These are phyloP conservation scores for Onthophagus sagittarius DNA, from an alignment of 2,888 invertebrate species.

Conservation along the genomic window DNA sequence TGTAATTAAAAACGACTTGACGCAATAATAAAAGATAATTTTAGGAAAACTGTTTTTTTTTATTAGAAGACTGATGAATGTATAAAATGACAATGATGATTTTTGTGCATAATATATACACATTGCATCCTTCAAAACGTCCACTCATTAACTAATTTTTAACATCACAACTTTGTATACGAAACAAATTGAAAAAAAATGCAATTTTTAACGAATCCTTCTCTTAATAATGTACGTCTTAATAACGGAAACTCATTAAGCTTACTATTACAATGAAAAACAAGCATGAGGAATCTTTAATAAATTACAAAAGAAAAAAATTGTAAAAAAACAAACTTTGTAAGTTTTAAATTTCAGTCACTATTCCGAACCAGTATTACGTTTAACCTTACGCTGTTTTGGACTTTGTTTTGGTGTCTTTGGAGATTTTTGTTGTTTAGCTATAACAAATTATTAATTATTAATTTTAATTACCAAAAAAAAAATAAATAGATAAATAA, in stretches of 20 bases:
- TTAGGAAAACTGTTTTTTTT: neutral
- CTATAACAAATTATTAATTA: conserved; percentile 32
- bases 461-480: conserved; percentile 1
- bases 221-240: neutral
- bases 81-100: neutral
- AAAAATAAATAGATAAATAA: neutral
- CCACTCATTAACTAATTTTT: neutral
- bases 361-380: conserved; percentile 61
- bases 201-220: too few relatives aligned
- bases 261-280: conserved; percentile 22
- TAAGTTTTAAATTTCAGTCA: conserved; percentile 19
- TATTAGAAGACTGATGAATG: neutral
- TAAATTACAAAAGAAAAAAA: conserved; percentile 22
- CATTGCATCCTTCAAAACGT: neutral
- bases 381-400: conserved; percentile 72
- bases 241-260: conserved; percentile 13
- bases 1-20: neutral
- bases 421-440: conserved; percentile 61
- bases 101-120: neutral
- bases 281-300: conserved; percentile 17
- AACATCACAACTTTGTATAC: neutral
- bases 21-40: neutral
- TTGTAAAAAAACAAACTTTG: neutral
- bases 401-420: conserved; percentile 65
- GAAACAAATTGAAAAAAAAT: neutral